Base-by-base conservation (phyloP, 2,797 vertebrate species). In the Enteromius thamalakanensis region DNA sequence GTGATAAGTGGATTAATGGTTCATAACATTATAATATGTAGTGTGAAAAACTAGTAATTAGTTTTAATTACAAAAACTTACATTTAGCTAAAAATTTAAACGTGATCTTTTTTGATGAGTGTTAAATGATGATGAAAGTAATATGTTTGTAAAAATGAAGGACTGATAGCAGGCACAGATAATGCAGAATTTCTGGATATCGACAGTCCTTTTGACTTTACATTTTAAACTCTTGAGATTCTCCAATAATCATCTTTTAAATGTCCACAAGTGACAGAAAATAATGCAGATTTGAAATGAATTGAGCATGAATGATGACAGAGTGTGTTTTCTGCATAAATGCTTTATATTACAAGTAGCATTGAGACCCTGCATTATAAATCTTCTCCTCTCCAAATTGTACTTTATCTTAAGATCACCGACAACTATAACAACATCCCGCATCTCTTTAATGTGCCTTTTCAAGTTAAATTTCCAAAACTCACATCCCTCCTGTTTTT, bases 401-500 rank as follows among this genome's bases (percentile, higher is more conserved):
- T 60, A 19, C 17, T 37, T 40, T 21, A 37, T 21, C 17, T 32
- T 6, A 12, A 11, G 34, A 12, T 40, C 9, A n/a, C 34, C 12
- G 14, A 29, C 51, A 58, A 62, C 55, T 11, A 17, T 23, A 34
- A 14, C 15, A 7, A 53, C 26, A 79, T 67, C 40, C 3, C 49
- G 12, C 34, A 51, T 76, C 14, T 47, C n/a, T 68, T 4, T 21
- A 1, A 0, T 21, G 17, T 49, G 4, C 45, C 62, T 17, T 17
- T 58, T 14, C 21, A 9, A 74, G 11, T 69, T n/a, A 69, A 60
- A n/a, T 69, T 65, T 1, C 29, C n/a, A 21, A 79, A 55, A 29
- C n/a, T 75, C 2, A 37, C 37, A 17, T 9, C 76, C 4, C 86
- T 19, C 67, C 17, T 87, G 1, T 79, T 55, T 74, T 37, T 21